phyloP scores from a whole-genome alignment of 2,113 vertebrate species.

The Ceyx margarethae region DNA sequence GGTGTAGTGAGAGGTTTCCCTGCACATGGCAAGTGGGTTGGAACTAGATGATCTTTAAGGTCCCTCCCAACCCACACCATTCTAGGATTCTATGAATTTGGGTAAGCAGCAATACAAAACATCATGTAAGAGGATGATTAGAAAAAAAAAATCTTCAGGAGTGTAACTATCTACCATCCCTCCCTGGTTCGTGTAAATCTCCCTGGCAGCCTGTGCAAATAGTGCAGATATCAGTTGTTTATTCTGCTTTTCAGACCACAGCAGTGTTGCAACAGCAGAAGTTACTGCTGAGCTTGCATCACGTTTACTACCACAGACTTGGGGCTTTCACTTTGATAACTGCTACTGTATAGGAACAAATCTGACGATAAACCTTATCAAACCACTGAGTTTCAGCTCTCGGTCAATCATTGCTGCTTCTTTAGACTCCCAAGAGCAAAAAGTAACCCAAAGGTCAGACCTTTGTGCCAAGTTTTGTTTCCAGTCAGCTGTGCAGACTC shows the following conservation, averaged over 20 bases:
- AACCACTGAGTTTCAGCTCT: neutral
- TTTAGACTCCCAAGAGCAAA: accelerated
- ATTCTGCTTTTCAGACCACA: neutral
- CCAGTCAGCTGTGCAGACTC: neutral
- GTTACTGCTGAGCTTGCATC: neutral
- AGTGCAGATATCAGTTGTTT: neutral
- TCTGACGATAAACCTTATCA: neutral
- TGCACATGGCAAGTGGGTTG: no score
- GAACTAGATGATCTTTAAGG: no score
- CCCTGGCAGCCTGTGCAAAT: neutral
- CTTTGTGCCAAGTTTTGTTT: accelerated
- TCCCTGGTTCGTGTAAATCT: neutral
- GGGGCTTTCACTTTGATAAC: neutral
- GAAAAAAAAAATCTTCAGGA: neutral
- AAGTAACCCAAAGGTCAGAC: neutral
- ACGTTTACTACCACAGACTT: neutral
- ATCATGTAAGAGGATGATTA: neutral
- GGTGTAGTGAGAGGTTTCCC: no score
- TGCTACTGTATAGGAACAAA: neutral
- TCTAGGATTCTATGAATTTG: neutral
- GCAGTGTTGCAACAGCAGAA: neutral
- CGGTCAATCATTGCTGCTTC: neutral
- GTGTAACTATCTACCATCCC: neutral
- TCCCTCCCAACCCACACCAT: no score
- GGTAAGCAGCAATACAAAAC: neutral